Base-by-base conservation (phyloP, 2,113 vertebrate genomes). In the Harpagus bidentatus region DNA sequence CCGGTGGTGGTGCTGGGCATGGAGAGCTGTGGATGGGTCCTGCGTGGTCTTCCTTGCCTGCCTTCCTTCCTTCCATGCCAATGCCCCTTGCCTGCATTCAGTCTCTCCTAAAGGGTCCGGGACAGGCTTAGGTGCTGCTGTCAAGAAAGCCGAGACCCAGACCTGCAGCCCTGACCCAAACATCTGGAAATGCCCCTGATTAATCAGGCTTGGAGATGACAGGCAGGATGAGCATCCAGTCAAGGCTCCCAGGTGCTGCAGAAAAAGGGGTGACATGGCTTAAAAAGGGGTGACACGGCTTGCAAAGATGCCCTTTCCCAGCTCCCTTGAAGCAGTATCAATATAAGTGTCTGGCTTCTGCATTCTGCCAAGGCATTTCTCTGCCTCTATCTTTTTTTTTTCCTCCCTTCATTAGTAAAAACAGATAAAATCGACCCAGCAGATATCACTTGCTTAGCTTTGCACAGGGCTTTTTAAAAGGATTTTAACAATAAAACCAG, bases 321-420 rank as follows among this genome's bases (percentile, higher is more conserved):
- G 45, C 21, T 53, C 21, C 38, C 43, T 32, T 45, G 17, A 42
- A 58, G 58, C 65, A 16, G 31, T 17, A 31, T 36, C 34, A 10
- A 50, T 52, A 23, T 18, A 28, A 55, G 40, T 5, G 9, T 62
- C n/a, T 36, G 77, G 5, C 32, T 82, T 56, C 28, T 63, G 42
- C 32, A 17, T 50, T 70, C 70, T 77, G 42, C 56, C 22, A 38
- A 28, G 19, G 36, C n/a, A 14, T 63, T 82, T 69, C 47, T 56
- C 62, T 69, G 69, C 36, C 22, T 70, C 36, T 29, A 5, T 14
- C 5, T 67, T 40, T 47, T 32, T 38, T 13, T 16, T 42, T 48
- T 17, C 10, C 2, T 4, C 22, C 7, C 10, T 63, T n/a, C 0
- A 0, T 65, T 82, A 53, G 53, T 32, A 43, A n/a, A 56, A 59